Percentiles rank a stretch among this genome's conserved stretches.
Conservation (phyloP, 2,888 invertebrate species). For the Agapetus fuscipes region DNA sequence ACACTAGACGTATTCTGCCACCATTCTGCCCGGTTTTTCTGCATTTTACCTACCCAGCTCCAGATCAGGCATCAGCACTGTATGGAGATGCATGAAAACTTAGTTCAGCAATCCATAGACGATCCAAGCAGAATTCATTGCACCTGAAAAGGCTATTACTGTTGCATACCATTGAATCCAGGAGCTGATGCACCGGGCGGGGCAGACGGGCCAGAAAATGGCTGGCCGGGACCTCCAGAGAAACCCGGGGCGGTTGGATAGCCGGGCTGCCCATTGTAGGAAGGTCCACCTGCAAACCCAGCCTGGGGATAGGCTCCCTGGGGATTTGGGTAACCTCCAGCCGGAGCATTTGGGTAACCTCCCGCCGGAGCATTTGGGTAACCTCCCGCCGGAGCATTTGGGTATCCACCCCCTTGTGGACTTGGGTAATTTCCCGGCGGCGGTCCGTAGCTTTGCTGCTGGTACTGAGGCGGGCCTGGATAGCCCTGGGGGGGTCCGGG, state of each 20-base stretch:
- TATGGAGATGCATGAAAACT: too few relatives aligned
- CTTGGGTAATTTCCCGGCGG: conserved; percentile 18
- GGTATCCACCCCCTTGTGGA: conserved; percentile 14
- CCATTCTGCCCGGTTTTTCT: too few relatives aligned
- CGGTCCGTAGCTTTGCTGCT: conserved; percentile 21
- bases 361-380: conserved; percentile 23
- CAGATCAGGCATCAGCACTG: too few relatives aligned
- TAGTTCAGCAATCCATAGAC: too few relatives aligned
- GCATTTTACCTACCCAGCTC: too few relatives aligned
- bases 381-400: conserved; percentile 27
- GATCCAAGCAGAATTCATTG: too few relatives aligned
- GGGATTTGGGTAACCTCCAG: conserved; percentile 13
- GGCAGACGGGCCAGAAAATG: conserved; percentile 24
- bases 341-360: conserved; percentile 17
- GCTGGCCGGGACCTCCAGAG: conserved; percentile 3
- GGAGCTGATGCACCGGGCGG: conserved; percentile 29
- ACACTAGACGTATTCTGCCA: too few relatives aligned
- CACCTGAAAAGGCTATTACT: too few relatives aligned
- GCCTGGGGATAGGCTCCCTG: conserved; percentile 17
- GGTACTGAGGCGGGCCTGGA: conserved; percentile 21
- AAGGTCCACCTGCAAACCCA: conserved; percentile 23
- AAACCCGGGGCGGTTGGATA: conserved; percentile 7
- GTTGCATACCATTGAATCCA: conserved; percentile 13
- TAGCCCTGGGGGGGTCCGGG: conserved; percentile 30
- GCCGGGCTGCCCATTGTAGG: conserved; percentile 24